Base-by-base conservation (phyloP, 2,797 vertebrate species). In the Rachycentron canadum region DNA sequence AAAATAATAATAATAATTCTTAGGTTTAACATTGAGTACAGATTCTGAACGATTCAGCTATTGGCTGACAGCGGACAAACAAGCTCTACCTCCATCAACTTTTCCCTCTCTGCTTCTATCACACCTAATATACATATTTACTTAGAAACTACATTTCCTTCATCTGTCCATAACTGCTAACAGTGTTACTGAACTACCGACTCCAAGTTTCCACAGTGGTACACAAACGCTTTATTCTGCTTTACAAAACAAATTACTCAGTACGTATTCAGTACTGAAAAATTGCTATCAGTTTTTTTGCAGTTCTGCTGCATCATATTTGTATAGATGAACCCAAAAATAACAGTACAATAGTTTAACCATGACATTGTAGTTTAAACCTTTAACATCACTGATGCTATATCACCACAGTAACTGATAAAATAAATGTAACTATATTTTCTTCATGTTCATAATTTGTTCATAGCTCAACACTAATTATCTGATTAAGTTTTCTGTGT, bases 61-160 rank as follows among this genome's bases (percentile, higher is more conserved):
- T 50, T 8, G 19, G 19, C 21, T 47, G 43, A 47, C 30, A 11
- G 30, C 19, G 21, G 19, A 13, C 30, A 60, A 59, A 60, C n/a
- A 8, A 38, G 34, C 36, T 40, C n/a, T 50, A 50, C n/a, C 21
- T 12, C 47, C 47, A 47, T 19, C 43, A 47, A 21, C 21, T 3
- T n/a, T 23, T n/a, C n/a, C 23, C 45, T n/a, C 21, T 47, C 45
- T 47, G 45, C 45, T 21, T n/a, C 45, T n/a, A 8, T 47, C 21
- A 21, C 7, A 9, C 19, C 8, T 47, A 47, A 47, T 57, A 34
- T 34, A 30, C 19, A 30, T 28, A 0, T 40, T 13, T 53, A 64
- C 69, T 77, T 21, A 61, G 70, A 71, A 43, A 50, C 25, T 6
- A 19, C 28, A 41, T 63, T 38, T 61, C 57, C 19, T 0, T 47